Evolutionary conservation across 2,797 vertebrate species (phyloP).

Genomic region (Carapus acus): DNA sequence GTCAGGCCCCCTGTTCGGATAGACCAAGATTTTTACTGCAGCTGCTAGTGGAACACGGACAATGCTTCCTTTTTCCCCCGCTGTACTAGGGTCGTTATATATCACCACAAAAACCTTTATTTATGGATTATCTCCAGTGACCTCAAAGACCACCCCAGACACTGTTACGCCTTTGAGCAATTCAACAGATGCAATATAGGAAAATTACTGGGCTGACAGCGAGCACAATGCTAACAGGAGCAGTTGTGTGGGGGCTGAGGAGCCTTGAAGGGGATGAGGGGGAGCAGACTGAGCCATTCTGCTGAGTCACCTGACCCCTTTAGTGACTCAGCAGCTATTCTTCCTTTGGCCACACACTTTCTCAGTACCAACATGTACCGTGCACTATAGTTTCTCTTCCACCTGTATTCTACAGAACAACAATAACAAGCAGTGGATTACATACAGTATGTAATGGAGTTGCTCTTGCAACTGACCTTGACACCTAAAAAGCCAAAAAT

Average conservation of each 20-base stretch:
- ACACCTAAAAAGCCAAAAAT: conserved; percentile 5
- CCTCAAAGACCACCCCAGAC: too few species aligned
- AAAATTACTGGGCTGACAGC: too few species aligned
- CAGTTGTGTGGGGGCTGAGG: neutral
- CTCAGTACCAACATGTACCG: conserved; percentile 11
- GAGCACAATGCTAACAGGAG: conserved; percentile 14
- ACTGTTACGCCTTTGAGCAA: too few species aligned
- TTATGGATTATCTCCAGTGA: conserved; percentile 14
- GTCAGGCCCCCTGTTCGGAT: neutral
- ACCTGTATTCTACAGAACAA: neutral
- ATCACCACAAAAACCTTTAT: conserved; percentile 20
- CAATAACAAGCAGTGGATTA: neutral
- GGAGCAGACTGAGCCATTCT: conserved; percentile 17
- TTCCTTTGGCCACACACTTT: conserved; percentile 28
- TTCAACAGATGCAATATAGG: too few species aligned
- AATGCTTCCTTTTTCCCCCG: neutral
- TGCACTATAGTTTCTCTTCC: too few species aligned
- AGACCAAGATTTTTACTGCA: neutral
- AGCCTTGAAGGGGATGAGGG: conserved; percentile 3
- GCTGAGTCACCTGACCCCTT: conserved; percentile 42
- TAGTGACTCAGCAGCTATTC: conserved; percentile 46
- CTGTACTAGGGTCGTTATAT: conserved; percentile 17
- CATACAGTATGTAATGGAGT: too few species aligned
- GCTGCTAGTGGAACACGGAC: conserved; percentile 7
- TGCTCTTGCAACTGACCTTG: conserved; percentile 11